Conservation (phyloP, 2,888 invertebrate genomes). For the Acanthopleura granulata region DNA sequence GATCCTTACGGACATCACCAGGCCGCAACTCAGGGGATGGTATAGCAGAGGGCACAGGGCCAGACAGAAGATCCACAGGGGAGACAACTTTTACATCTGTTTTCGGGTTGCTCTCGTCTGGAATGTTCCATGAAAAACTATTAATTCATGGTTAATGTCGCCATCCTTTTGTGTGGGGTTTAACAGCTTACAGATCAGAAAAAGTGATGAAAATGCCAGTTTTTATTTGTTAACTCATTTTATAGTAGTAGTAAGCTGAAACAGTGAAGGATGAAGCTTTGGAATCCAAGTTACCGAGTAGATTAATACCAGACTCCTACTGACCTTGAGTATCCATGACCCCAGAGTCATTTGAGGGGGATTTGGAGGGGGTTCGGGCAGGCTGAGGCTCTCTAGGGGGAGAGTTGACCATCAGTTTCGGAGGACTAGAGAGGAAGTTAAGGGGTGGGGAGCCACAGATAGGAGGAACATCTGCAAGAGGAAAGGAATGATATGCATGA, state of each 20-base stretch:
- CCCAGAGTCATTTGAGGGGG: slow-evolving; percentile 53
- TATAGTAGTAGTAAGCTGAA: no score
- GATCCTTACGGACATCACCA: slow-evolving; percentile 32
- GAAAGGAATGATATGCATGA: no score
- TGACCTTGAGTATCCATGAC: slow-evolving; percentile 39
- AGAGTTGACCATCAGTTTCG: slow-evolving; percentile 8
- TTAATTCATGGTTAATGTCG: no score
- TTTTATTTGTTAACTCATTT: no score
- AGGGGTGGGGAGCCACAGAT: slow-evolving; percentile 11
- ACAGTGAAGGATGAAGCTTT: no score
- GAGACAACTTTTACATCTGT: slow-evolving; percentile 1
- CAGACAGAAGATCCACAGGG: slow-evolving; percentile 48
- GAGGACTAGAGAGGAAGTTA: slow-evolving; percentile 6
- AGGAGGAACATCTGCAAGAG: neutral
- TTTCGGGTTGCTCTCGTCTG: neutral
- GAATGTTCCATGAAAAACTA: no score
- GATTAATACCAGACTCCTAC: neutral
- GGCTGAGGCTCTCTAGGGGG: slow-evolving; percentile 30
- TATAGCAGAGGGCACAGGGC: slow-evolving; percentile 56
- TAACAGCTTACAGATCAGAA: no score
- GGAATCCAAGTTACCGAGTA: neutral
- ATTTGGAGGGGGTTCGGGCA: slow-evolving; percentile 38
- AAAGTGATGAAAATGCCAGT: no score
- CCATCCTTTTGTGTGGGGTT: no score
- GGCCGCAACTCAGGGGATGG: slow-evolving; percentile 61